Base-by-base conservation (phyloP, 2,113 vertebrate genomes). In the Rattus rattus region DNA sequence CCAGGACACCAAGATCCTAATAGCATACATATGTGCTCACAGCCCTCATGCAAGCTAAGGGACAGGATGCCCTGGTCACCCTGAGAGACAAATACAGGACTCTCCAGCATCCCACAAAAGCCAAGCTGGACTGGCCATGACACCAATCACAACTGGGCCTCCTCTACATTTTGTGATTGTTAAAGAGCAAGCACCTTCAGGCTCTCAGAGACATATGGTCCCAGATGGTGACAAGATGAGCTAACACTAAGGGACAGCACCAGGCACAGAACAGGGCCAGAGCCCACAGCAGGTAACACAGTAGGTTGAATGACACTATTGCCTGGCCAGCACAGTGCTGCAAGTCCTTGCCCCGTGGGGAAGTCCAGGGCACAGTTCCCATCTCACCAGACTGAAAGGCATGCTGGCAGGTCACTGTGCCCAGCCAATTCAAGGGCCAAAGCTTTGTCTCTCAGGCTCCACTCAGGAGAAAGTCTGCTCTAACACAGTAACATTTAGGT, bases 121-220 rank as follows among this genome's bases (percentile, higher is more conserved):
- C 9, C 16, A 22, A 67, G 59, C 77, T 19, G 24, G n/a, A 17
- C n/a, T 43, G n/a, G n/a, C 81, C 13, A 43, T 75, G 10, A 43
- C 39, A 43, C 39, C 20, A 43, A 26, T 12, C 39, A 43, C 39
- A 47, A 22, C 39, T 47, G 73, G 73, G 2, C 39, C 76, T 24
- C 87, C 54, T 61, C 72, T 86, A 81, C 84, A 85, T 19, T 88
- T 52, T 91, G 76, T 67, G 16, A 30, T 67, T 72, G 91, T 86
- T 47, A 73, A 88, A 49, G 30, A 69, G 59, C 80, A 90, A 90
- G 86, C 67, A 83, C 61, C 91, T 89, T 90, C 43, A 86, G 5
- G 1, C 63, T 52, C 88, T 89, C 77, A 93, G 83, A 89, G 92
- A 75, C n/a, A 75, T 70, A 93, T 92, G 67, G 92, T 75, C 47